Evolutionary conservation across 2,113 vertebrate genomes (phyloP), one percentile per base, ranked within the genome.

Genomic region (Chaetodon trifascialis): DNA sequence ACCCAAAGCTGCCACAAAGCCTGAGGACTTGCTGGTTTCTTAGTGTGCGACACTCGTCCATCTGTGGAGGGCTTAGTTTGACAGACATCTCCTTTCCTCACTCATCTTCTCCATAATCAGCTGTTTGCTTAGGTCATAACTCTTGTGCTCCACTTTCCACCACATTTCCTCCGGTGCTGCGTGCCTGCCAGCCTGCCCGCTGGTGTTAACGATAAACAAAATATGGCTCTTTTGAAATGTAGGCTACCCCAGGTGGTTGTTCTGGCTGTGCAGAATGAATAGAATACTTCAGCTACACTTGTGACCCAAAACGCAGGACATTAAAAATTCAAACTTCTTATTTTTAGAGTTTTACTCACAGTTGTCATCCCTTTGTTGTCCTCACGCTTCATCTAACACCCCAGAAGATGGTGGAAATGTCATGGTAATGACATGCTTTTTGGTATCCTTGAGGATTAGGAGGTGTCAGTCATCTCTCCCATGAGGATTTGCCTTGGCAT

Each of bases 371-470:
- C 52, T 82, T 83, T 90, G 85, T 91, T 91, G 76, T 87, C 92
- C 17, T 30, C 65, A 52, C 17, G 11, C 49, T 83, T 85, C 56
- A 23, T 84, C 78, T 89, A 44, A 25, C 73, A 63, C 92, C 89
- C 82, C 82, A 71, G 65, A 78, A 80, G 84, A 90, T 66, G 58
- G 79, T 82, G 79, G 85, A 85, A 91, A 94, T 92, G 79, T 89
- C 90, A 90, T 86, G 80, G 82, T 91, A 92, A 94, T 91, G 79
- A 87, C 83, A 81, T 83, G 85, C 79, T 90, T 82, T 89, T 83
- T 83, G 82, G 63, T 82, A 76, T 88, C 88, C 88, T 62, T 60
- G 36, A 76, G 86, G 87, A 90, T 85, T 89, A 88, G 72, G 69
- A 82, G 44, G 69, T 88, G 93, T 90, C 91, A 89, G n/a, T 93